These are phyloP conservation scores for Danaus plexippus DNA, from an alignment of 1,140 invertebrate genomes.

Conservation along the genomic window DNA sequence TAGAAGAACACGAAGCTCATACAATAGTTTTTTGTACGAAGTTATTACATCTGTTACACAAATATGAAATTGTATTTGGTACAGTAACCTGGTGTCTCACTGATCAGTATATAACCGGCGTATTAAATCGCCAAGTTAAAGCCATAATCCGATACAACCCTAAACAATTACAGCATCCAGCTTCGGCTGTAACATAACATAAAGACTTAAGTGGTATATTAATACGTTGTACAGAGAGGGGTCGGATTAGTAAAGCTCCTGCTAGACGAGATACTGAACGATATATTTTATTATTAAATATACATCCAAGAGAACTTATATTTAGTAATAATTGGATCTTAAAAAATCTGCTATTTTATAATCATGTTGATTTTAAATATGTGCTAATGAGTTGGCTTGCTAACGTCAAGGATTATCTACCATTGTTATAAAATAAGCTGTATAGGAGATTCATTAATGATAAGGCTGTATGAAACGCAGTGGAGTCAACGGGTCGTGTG, in stretches of 20 bases:
- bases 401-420: too few species aligned
- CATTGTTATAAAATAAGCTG: too few species aligned
- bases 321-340: too few species aligned
- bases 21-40: too few species aligned
- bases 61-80: too few species aligned
- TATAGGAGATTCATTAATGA: neutral
- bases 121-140: slow-evolving; percentile 32
- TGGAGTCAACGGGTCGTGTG: slow-evolving; percentile 12
- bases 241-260: slow-evolving; percentile 26
- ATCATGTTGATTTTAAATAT: too few species aligned
- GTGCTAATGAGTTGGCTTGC: too few species aligned
- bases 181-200: slow-evolving; percentile 40
- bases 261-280: slow-evolving; percentile 4
- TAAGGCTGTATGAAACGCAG: slow-evolving; percentile 9
- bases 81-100: too few species aligned
- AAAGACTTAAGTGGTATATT: slow-evolving; percentile 56
- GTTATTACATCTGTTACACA: too few species aligned
- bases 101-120: slow-evolving; percentile 18
- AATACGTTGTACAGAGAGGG: slow-evolving; percentile 37
- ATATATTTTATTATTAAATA: too few species aligned
- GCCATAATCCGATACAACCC: slow-evolving; percentile 35
- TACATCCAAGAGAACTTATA: too few species aligned
- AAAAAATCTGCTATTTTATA: too few species aligned
- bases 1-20: slow-evolving; percentile 1
- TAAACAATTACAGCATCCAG: slow-evolving; percentile 57